Evolutionary conservation across 2,113 vertebrate genomes (phyloP).

Genomic region (Sinosuthora webbiana): DNA sequence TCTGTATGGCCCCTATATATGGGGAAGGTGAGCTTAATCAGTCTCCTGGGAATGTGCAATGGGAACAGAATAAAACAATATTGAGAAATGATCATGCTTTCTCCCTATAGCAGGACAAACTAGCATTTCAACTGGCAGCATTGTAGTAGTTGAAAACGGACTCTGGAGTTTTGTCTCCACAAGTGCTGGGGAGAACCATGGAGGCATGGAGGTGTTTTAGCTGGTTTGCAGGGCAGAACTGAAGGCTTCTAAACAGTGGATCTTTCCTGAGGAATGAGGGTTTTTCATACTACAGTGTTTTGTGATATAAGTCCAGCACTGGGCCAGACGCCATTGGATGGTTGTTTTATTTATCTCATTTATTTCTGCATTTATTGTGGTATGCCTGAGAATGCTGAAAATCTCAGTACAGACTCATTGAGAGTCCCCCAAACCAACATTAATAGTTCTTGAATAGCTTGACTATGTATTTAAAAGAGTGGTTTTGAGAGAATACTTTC

Average conservation of each 20-base stretch:
- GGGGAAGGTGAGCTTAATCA: slow-evolving; percentile 85
- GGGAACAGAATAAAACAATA: not conserved
- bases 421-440: not conserved
- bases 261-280: not conserved
- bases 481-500: not conserved
- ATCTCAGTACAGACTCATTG: not conserved
- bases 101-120: not conserved
- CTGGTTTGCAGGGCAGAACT: not conserved
- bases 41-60: not conserved
- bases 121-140: not conserved
- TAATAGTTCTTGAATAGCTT: not conserved
- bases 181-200: not conserved
- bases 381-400: not conserved
- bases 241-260: not conserved
- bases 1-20: slow-evolving; percentile 92
- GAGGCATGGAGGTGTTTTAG: not conserved
- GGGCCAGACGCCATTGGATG: not conserved
- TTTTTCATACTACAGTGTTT: not conserved
- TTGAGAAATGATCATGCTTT: not conserved
- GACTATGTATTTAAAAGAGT: not conserved
- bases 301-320: not conserved
- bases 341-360: not conserved
- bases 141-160: not conserved
- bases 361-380: not conserved
- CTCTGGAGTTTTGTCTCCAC: not conserved